Evolutionary conservation across 2,888 invertebrate species (phyloP), one percentile per base, ranked within the genome.

Genomic region (Achlya flavicornis): DNA sequence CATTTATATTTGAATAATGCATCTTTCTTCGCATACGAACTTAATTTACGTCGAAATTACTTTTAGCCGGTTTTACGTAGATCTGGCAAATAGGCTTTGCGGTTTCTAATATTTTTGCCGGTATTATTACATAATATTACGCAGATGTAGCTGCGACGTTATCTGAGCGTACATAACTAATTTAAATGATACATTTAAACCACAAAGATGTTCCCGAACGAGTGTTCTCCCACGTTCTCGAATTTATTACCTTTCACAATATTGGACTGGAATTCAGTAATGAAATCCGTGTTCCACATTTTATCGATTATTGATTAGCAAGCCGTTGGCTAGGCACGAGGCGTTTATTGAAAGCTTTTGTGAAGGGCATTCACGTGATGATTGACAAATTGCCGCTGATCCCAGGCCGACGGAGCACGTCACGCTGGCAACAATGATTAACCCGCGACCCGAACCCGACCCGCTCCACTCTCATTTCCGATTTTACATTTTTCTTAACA

Each of bases 311-410:
- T 84, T 79, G 83, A 84, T 86, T 35, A 62, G 35, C 16, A 10
- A 62, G 63, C 64, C 68, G 68, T 41, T 62, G 63, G 64, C 65
- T 64, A 62, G 69, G 63, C 65, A 41, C 26, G 71, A 69, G 73
- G 75, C 80, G 83, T 80, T 85, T 86, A 87, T 88, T 88, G 86
- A 85, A 85, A 84, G 81, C 80, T 78, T 83, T 82, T 80, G 79
- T 80, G 76, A 79, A 79, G 80, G 83, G 78, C 81, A 84, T 86
- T 87, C 84, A 80, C 80, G 83, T 79, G 81, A 83, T 88, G 89
- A 90, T 89, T 91, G 91, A 92, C 89, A 91, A 90, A 92, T 92
- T 86, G 86, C 83, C 83, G 81, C 76, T 86, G 89, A 88, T 84
- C 88, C 84, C 76, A 70, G 77, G 78, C 80, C 79, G 85, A 81